Percentiles rank a stretch among this genome's conserved stretches.
Conservation (phyloP, 2,888 invertebrate species). For the Nudaria mundana region DNA sequence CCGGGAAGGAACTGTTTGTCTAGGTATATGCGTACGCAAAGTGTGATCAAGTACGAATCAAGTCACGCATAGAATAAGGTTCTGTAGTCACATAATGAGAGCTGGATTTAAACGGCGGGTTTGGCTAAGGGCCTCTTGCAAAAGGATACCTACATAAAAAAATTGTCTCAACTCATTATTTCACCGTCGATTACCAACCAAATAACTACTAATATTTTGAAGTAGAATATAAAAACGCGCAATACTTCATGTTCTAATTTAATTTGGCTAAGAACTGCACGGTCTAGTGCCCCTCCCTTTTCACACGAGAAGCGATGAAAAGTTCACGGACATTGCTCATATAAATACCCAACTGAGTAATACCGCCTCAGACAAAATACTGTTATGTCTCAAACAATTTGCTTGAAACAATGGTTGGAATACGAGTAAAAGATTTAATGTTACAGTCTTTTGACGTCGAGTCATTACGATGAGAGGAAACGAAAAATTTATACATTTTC, state of each 20-base stretch:
- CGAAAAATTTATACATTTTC: neutral
- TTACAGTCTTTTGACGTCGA: slow-evolving; percentile 1
- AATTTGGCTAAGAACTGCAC: slow-evolving; percentile 63
- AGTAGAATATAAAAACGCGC: too few species aligned
- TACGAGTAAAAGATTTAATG: slow-evolving; percentile 9
- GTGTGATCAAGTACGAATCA: too few species aligned
- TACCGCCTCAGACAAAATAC: slow-evolving; percentile 52
- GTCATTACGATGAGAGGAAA: slow-evolving; percentile 2
- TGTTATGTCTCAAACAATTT: slow-evolving; percentile 35
- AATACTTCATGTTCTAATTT: slow-evolving; percentile 53
- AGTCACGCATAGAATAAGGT: too few species aligned
- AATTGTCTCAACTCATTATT: slow-evolving; percentile 6
- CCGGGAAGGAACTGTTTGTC: too few species aligned
- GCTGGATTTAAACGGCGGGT: too few species aligned
- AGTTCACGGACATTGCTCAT: slow-evolving; percentile 72
- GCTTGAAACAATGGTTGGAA: slow-evolving; percentile 9
- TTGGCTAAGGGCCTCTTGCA: too few species aligned
- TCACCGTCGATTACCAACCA: slow-evolving; percentile 6
- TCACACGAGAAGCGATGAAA: slow-evolving; percentile 72
- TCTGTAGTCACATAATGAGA: too few species aligned
- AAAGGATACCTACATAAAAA: too few species aligned
- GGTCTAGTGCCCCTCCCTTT: slow-evolving; percentile 53
- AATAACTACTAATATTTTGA: slow-evolving; percentile 13
- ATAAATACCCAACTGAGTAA: slow-evolving; percentile 71
- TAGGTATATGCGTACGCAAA: too few species aligned